These are phyloP conservation scores for Cantharis flavilabris DNA, from an alignment of 2,888 invertebrate genomes.

Conservation along the genomic window DNA sequence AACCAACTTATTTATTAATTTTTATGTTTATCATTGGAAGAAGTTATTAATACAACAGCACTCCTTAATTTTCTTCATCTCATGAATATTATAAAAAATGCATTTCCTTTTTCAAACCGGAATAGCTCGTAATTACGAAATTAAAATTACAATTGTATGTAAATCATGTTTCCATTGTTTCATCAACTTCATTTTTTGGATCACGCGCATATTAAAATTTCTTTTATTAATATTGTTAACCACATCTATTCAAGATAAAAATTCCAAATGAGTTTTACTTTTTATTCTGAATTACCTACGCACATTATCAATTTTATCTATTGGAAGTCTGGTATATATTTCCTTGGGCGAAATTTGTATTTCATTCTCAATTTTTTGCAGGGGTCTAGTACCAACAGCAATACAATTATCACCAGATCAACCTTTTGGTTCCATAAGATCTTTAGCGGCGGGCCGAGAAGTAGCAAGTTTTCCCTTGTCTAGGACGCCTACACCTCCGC, in stretches of 20 bases:
- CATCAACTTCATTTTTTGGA: not conserved
- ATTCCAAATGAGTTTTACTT: not conserved
- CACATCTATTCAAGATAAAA: not conserved
- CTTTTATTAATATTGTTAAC: not conserved
- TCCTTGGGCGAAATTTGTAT: not conserved
- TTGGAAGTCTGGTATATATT: not conserved
- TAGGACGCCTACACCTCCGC: slow-evolving; percentile 74
- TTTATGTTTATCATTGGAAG: not conserved
- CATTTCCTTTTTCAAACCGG: not conserved
- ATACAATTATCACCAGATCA: slow-evolving; percentile 74
- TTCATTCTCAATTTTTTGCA: slow-evolving; percentile 52
- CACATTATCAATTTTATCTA: not conserved
- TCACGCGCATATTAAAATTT: not conserved
- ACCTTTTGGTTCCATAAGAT: slow-evolving; percentile 75
- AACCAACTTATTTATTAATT: not conserved
- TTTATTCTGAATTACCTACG: not conserved
- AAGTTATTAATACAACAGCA: not conserved
- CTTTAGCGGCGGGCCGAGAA: slow-evolving; percentile 72
- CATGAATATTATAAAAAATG: not conserved
- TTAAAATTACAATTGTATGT: not conserved
- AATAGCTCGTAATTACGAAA: not conserved
- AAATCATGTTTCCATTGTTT: not conserved
- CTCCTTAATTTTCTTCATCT: not conserved
- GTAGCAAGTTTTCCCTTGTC: slow-evolving; percentile 79
- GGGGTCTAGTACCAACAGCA: slow-evolving; percentile 70